Conservation (phyloP, 1,140 invertebrate genomes). For the Drosophila ogumai region DNA sequence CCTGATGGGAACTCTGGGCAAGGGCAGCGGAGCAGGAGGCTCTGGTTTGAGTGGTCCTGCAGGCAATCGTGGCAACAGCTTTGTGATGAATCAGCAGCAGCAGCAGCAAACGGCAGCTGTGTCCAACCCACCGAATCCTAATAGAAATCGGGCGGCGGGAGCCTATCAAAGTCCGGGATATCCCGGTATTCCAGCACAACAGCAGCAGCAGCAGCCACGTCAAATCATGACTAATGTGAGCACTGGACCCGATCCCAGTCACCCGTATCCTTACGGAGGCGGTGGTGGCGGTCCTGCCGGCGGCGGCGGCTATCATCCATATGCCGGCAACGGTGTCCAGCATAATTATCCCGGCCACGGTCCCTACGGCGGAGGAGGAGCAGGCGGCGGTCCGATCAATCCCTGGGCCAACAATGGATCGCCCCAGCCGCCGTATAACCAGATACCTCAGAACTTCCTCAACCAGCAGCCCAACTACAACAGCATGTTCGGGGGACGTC, state of each 20-base stretch:
- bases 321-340: constrained; percentile 20
- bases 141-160: constrained; percentile 1
- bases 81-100: constrained; percentile 27
- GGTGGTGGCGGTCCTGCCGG: constrained; percentile 1
- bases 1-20: constrained; percentile 87
- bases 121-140: background rate
- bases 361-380: background rate
- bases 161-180: constrained; percentile 4
- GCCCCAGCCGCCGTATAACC: constrained; percentile 38
- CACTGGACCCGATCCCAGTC: constrained; percentile 9
- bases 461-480: constrained; percentile 55
- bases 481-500: constrained; percentile 58
- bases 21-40: background rate
- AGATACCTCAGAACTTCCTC: constrained; percentile 43
- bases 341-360: constrained; percentile 27
- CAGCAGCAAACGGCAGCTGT: constrained; percentile 19
- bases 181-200: constrained; percentile 8
- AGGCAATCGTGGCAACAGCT: constrained; percentile 58
- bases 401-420: constrained; percentile 60
- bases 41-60: background rate
- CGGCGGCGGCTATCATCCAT: constrained; percentile 43
- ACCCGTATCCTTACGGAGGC: constrained; percentile 4
- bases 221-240: constrained; percentile 6
- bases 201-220: constrained; percentile 23
- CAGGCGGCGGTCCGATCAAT: constrained; percentile 27